phyloP scores from a whole-genome alignment of 2,888 invertebrate genomes.

The Operophtera brumata region DNA sequence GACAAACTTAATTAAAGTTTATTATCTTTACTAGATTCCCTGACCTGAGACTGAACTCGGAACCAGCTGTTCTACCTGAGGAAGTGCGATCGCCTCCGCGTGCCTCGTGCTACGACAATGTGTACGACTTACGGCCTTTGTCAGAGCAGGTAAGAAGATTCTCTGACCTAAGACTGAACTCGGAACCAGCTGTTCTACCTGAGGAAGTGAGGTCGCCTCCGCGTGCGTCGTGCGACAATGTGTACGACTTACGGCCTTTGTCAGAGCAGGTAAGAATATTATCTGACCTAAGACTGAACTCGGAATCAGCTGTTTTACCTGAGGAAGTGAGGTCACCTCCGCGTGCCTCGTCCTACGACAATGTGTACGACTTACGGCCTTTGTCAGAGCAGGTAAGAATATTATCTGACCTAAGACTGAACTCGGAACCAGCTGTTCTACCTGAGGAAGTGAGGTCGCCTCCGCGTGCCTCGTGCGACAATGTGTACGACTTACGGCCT shows the following conservation, averaged over 20 bases:
- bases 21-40: constrained; percentile 78
- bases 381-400: constrained; percentile 71
- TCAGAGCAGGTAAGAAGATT: constrained; percentile 72
- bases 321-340: constrained; percentile 72
- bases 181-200: too few species aligned
- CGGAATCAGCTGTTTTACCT: constrained; percentile 70
- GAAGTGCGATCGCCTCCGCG: constrained; percentile 75
- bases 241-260: too few species aligned
- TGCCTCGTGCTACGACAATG: constrained; percentile 90
- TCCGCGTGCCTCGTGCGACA: too few species aligned
- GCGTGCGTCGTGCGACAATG: too few species aligned
- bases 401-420: too few species aligned
- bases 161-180: too few species aligned
- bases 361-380: constrained; percentile 83
- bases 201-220: too few species aligned
- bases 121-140: constrained; percentile 81
- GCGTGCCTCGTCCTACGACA: constrained; percentile 89
- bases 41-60: constrained; percentile 84
- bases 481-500: too few species aligned
- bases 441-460: too few species aligned
- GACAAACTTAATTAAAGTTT: too few species aligned
- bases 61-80: constrained; percentile 66
- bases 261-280: too few species aligned
- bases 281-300: constrained; percentile 86
- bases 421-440: too few species aligned